Evolutionary conservation across 1,140 invertebrate genomes (phyloP), one percentile per base, ranked within the genome.

Genomic region (Ostrea edulis): DNA sequence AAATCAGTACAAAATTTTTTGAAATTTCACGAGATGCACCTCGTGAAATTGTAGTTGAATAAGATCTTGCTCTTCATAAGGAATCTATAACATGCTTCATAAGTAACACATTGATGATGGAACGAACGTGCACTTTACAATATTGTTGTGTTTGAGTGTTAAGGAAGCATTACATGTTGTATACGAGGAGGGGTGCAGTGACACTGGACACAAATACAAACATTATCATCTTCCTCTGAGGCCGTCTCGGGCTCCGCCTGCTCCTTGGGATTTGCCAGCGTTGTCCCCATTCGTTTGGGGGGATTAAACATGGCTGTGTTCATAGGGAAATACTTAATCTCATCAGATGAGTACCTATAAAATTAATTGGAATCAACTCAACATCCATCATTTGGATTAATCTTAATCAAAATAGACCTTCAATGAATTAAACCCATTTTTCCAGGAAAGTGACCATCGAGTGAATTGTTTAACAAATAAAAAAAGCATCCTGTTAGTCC

Each of bases 291-390:
- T 71, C 88, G 89, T 86, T 95, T 96, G 90, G 96, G 95, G 20
- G 97, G 97, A 89, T 97, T 97, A 92, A 97, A 97, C 81, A 98
- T 92, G 84, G 97, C 97, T 11, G 98, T 99, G 94, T 98, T 99
- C 20, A 99, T 90, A 5, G 98, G 98, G 94, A 98, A 97, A 93
- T 97, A 97, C 86, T 96, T 96, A 81, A 97, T 93, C 94, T 97
- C 97, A 53, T 95, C 94, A n/a, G 96, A 92, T 1, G 96, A 96
- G 92, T 96, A 97, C 29, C 96, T 96, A 93, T 89, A 84, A 83
- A 83, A 83, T 14, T 14, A 83, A 53, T 8, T 4, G 14, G 25
- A 14, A 77, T 77, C 25, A 77, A 29, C 29, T 77, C 35, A 11
- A 17, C n/a, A 62, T 62, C 17, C 4, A 77, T 29, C 0, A 14